phyloP scores from a whole-genome alignment of 2,797 vertebrate species.

The Pogoniulus pusillus region DNA sequence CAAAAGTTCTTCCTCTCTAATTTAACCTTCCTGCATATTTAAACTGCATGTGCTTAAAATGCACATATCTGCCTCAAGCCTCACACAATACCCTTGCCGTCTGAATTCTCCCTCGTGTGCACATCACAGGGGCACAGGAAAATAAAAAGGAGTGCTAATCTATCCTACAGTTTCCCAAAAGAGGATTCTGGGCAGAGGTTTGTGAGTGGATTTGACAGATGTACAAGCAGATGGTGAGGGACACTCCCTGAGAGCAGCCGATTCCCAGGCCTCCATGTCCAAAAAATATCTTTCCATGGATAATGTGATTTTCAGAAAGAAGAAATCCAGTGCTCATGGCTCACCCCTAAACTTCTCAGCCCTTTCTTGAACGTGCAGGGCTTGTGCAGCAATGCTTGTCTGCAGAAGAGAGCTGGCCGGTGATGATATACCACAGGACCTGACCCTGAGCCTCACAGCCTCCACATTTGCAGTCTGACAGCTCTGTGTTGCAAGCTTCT shows the following conservation, averaged over 20 bases:
- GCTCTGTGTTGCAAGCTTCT: neutral
- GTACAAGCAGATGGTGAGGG: conserved; percentile 44
- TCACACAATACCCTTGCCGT: neutral
- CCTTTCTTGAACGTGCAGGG: neutral
- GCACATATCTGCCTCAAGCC: neutral
- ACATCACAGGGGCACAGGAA: neutral
- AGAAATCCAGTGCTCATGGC: neutral
- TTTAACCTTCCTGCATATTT: neutral
- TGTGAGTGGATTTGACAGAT: conserved; percentile 59
- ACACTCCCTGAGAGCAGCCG: conserved; percentile 21
- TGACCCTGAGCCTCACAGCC: neutral
- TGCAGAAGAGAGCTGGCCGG: neutral
- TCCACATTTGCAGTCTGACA: fast-evolving
- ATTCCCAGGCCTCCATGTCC: conserved; percentile 55
- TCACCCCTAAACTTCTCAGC: neutral
- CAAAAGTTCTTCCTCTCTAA: conserved; percentile 21
- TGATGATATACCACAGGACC: neutral
- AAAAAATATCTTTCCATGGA: conserved; percentile 17
- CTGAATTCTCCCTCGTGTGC: neutral
- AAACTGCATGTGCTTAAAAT: neutral
- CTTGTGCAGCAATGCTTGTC: neutral
- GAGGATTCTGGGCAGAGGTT: conserved; percentile 18
- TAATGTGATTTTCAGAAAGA: conserved; percentile 60
- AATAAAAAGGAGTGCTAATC: conserved; percentile 43
- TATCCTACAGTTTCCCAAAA: conserved; percentile 26